Evolutionary conservation across 1,140 invertebrate genomes (phyloP).

Genomic region (Tetramorium simillimum): DNA sequence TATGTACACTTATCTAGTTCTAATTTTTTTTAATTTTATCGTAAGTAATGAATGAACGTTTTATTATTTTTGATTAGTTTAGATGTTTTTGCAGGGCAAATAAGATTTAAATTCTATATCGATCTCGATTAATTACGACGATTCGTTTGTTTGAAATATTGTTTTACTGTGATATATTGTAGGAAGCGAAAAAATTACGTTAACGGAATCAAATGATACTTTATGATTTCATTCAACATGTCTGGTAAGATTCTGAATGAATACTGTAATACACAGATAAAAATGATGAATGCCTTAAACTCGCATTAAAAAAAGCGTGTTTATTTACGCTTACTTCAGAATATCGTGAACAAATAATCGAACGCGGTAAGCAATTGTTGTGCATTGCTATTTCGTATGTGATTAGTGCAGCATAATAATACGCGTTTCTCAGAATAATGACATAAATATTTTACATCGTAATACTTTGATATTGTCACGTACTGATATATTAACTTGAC

Average conservation of each 20-base stretch:
- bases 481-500: background rate
- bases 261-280: slow-evolving; percentile 3
- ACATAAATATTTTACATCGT: slow-evolving; percentile 13
- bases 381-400: slow-evolving; percentile 4
- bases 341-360: background rate
- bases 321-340: slow-evolving; percentile 33
- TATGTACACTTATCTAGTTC: background rate
- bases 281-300: slow-evolving; percentile 18
- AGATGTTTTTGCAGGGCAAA: background rate
- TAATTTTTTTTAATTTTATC: background rate
- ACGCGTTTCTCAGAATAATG: slow-evolving; percentile 14
- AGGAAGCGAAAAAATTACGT: background rate
- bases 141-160: background rate
- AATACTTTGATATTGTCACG: background rate
- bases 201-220: background rate
- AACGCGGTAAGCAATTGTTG: background rate
- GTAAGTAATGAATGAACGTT: background rate
- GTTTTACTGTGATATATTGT: background rate
- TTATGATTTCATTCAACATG: slow-evolving; percentile 3
- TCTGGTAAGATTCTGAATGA: background rate
- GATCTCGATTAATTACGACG: background rate
- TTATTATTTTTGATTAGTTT: background rate
- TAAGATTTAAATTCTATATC: background rate
- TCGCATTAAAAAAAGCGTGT: slow-evolving; percentile 13
- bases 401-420: background rate